phyloP scores from a whole-genome alignment of 2,797 vertebrate species.

The Lagorchestes hirsutus region DNA sequence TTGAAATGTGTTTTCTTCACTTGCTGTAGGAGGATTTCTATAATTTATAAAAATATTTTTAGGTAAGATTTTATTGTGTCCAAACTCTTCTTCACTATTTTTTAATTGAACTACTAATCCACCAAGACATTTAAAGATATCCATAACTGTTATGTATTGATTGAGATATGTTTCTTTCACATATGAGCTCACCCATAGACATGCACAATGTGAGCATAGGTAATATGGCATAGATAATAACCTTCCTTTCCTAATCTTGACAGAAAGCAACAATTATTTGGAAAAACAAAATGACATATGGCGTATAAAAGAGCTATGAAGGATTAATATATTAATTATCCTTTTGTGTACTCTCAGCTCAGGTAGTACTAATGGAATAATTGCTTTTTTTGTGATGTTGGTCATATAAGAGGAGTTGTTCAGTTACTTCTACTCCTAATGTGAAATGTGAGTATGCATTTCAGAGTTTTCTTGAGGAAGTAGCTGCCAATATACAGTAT shows the following conservation, averaged over 20 bases:
- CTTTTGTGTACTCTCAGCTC: constrained; percentile 16
- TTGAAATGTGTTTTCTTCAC: neutral
- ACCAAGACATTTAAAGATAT: neutral
- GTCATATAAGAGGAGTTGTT: neutral
- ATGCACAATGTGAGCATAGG: neutral
- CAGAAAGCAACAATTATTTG: constrained; percentile 1
- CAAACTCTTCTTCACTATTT: neutral
- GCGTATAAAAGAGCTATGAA: neutral
- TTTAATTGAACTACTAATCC: neutral
- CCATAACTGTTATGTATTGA: neutral
- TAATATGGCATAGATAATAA: neutral
- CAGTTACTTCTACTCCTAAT: neutral
- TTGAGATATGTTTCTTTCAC: neutral
- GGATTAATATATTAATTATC: constrained; percentile 18
- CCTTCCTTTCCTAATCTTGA: neutral
- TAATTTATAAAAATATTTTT: constrained; percentile 20
- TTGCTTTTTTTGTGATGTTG: constrained; percentile 39
- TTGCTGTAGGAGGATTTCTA: constrained; percentile 1
- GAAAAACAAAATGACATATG: neutral
- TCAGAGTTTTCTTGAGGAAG: constrained; percentile 51
- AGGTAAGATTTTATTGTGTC: constrained; percentile 13
- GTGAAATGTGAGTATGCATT: neutral
- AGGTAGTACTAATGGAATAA: constrained; percentile 8
- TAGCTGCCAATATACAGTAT: constrained; percentile 13
- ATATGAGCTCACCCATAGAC: neutral